Conservation (phyloP, 2,797 vertebrate genomes). For the Toxotes lorentzi region DNA sequence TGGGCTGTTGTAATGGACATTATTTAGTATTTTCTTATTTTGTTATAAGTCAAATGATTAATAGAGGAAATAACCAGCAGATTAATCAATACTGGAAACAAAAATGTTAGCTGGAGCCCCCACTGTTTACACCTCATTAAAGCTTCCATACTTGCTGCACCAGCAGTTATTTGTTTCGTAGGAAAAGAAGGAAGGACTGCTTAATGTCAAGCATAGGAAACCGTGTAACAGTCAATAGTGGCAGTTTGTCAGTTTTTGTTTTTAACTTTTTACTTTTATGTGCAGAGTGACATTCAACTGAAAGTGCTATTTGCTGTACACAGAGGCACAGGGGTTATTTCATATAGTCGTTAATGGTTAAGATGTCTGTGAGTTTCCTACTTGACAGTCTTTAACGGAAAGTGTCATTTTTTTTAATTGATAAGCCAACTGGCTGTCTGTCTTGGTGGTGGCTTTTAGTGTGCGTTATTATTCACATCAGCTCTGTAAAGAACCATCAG, state of each 20-base stretch:
- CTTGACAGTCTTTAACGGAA: not conserved
- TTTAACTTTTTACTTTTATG: not conserved
- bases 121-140: no score
- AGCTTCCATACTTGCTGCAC: not conserved
- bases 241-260: not conserved
- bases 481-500: slow-evolving; percentile 14
- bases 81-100: not conserved
- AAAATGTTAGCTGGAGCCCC: not conserved
- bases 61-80: not conserved
- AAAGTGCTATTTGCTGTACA: not conserved
- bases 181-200: not conserved
- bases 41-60: not conserved
- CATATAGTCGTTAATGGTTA: not conserved
- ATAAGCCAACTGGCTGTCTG: not conserved
- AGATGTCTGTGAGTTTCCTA: not conserved
- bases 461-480: slow-evolving; percentile 26
- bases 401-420: slow-evolving; percentile 9
- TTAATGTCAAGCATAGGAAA: not conserved
- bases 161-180: not conserved
- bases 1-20: not conserved
- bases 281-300: slow-evolving; percentile 1
- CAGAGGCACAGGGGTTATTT: not conserved
- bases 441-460: slow-evolving; percentile 7
- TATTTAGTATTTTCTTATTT: not conserved
- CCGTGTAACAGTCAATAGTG: not conserved